Evolutionary conservation across 2,888 invertebrate species (phyloP).

Genomic region (Mylabris sibirica): DNA sequence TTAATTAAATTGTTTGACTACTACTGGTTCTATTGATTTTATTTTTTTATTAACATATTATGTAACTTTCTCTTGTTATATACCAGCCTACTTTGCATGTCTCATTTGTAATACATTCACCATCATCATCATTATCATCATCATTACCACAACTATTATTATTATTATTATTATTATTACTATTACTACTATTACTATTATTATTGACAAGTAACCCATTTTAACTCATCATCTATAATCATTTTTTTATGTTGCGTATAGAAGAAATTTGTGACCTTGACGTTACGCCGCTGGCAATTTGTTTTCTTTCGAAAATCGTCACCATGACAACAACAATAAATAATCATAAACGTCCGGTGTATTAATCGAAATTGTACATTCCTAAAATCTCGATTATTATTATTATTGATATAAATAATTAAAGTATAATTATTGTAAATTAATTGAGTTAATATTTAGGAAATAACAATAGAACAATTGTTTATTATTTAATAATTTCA

Average conservation of each 20-base stretch:
- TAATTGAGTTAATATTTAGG: not conserved
- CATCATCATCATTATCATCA: not conserved
- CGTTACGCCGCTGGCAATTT: not conserved
- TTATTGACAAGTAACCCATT: not conserved
- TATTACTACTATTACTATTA: not conserved
- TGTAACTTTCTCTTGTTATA: constrained; percentile 1
- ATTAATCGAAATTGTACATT: too few species aligned
- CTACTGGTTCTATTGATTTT: not conserved
- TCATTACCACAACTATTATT: too few species aligned
- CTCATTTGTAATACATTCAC: not conserved
- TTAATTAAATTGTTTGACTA: not conserved
- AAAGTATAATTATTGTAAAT: not conserved
- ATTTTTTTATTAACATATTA: not conserved
- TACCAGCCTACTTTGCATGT: not conserved
- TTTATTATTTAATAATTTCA: too few species aligned
- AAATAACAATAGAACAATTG: not conserved
- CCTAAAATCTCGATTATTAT: not conserved
- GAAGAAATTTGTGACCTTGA: not conserved
- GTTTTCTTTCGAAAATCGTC: not conserved
- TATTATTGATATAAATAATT: not conserved
- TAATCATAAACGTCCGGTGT: not conserved
- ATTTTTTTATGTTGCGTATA: not conserved
- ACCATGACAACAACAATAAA: not conserved
- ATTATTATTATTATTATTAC: not conserved
- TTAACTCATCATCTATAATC: not conserved